Conservation (phyloP, 2,888 invertebrate genomes). For the Metalampra italica region DNA sequence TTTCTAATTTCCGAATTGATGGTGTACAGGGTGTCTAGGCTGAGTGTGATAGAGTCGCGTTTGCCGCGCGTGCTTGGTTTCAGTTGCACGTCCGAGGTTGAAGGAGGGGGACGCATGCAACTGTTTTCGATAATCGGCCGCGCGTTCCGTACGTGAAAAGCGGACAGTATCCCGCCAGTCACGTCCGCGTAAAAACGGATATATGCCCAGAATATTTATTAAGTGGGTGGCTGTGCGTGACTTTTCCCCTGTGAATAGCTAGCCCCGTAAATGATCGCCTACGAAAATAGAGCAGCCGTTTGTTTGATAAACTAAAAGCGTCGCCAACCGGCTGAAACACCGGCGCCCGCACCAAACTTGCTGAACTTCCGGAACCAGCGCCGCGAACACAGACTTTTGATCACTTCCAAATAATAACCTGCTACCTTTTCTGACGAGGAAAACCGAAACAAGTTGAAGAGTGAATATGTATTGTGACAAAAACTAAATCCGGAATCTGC, state of each 20-base stretch:
- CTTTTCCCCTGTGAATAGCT: conserved; percentile 74
- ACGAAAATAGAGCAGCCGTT: conserved; percentile 62
- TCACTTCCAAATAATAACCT: neutral
- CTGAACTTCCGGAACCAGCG: neutral
- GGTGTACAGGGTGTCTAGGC: conserved; percentile 51
- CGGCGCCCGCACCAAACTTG: conserved; percentile 10
- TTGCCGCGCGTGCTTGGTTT: conserved; percentile 72
- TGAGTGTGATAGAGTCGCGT: conserved; percentile 74
- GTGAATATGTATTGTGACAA: neutral
- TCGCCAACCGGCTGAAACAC: conserved; percentile 30
- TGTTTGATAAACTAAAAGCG: conserved; percentile 68
- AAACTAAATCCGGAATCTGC: neutral
- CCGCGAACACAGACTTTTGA: neutral
- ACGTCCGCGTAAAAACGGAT: conserved; percentile 79
- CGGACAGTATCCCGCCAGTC: conserved; percentile 74
- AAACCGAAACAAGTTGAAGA: neutral
- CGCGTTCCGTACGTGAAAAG: conserved; percentile 78
- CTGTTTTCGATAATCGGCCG: conserved; percentile 78
- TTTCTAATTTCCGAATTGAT: conserved; percentile 50
- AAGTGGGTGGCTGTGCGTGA: conserved; percentile 78
- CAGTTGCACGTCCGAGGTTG: conserved; percentile 76
- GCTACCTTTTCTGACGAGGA: too few species aligned
- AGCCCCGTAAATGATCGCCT: conserved; percentile 64
- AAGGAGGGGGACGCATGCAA: conserved; percentile 76
- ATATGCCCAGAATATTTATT: conserved; percentile 81